Evolutionary conservation across 1,140 invertebrate species (phyloP), one percentile per base, ranked within the genome.

Genomic region (Samia ricini): DNA sequence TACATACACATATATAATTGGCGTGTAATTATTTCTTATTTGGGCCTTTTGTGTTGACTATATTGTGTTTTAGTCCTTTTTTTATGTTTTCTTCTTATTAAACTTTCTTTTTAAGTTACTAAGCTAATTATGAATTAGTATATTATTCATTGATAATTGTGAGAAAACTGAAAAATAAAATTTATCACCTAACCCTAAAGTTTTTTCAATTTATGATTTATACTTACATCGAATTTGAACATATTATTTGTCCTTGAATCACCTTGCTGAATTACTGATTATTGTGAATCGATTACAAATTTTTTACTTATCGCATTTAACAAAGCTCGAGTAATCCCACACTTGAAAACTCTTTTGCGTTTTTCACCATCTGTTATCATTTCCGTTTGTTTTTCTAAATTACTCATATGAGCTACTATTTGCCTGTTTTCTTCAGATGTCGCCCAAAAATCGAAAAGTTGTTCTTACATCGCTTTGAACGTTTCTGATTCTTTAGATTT

Each of bases 361-460:
- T 71, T 49, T 36, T 57, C 56, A 4, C 68, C n/a, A 18, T 69
- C 60, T 15, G 71, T 12, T 12, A 69, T 5, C 7, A 1, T 5
- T 8, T 64, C 7, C 6, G 56, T 21, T 1, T 48, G 20, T 6
- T 56, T 29, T 56, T 71, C 63, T 1, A 72, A 1, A 21, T 22
- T 10, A n/a, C 5, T 3, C 18, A 66, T 55, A 22, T 29, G 48
- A 21, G 48, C 12, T 2, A 36, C 21, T 2, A 10, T 10, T n/a
- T 80, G 75, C n/a, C 93, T 50, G 23, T 68, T 76, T 94, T 91
- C 68, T 93, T 88, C 18, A 8, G 54, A 20, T 4, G 42, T 21
- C 42, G 4, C 15, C 57, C 50, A 64, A n/a, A 63, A 42, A 57
- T 74, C 61, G 4, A 60, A 19, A 2, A 74, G 52, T 23, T 60